Conservation (phyloP, 2,113 vertebrate species). For the Rhinoderma darwinii region DNA sequence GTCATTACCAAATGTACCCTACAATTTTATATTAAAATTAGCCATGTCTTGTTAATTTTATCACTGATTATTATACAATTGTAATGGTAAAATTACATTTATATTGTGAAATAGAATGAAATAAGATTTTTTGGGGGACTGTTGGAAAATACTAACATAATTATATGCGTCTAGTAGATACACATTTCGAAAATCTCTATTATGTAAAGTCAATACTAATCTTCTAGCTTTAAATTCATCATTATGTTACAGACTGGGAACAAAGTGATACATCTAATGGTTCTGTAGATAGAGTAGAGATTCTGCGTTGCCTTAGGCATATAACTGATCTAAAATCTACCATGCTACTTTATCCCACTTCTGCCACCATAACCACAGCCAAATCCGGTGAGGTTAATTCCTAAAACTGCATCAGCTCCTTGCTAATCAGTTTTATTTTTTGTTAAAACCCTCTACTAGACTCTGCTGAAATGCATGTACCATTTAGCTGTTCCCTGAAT, state of each 20-base stretch:
- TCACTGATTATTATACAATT: not conserved
- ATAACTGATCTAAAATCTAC: constrained; percentile 31
- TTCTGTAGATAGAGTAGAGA: not conserved
- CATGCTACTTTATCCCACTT: constrained; percentile 51
- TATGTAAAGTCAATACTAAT: constrained; percentile 46
- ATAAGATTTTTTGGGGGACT: not conserved
- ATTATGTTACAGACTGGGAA: constrained; percentile 29
- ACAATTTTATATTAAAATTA: not conserved
- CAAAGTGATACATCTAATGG: constrained; percentile 36
- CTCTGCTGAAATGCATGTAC: constrained; percentile 52
- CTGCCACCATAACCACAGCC: constrained; percentile 40
- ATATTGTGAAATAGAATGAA: not conserved
- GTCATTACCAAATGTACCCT: not conserved
- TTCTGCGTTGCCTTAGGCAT: constrained; percentile 48
- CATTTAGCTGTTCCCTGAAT: constrained; percentile 54
- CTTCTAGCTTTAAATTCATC: constrained; percentile 41
- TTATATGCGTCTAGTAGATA: not conserved
- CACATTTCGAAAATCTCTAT: not conserved
- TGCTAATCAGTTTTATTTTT: constrained; percentile 56
- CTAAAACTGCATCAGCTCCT: constrained; percentile 44
- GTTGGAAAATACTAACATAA: not conserved
- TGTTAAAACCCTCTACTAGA: constrained; percentile 51
- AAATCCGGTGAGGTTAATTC: constrained; percentile 56
- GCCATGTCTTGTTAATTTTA: not conserved
- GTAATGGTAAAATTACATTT: too few relatives aligned